Base-by-base conservation (phyloP, 2,113 vertebrate species). In the Bos javanicus region DNA sequence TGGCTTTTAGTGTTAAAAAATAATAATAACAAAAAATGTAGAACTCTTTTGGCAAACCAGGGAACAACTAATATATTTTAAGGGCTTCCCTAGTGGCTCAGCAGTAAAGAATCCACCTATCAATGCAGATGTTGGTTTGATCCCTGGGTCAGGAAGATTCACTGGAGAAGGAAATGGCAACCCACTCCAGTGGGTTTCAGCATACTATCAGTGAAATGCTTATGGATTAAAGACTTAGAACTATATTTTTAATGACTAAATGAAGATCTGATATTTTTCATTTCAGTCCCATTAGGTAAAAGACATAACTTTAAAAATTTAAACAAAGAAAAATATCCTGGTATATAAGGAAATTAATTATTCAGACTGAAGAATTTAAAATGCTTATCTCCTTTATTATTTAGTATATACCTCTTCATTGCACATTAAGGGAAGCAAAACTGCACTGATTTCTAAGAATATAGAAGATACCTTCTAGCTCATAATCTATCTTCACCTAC, bases 341-440 rank as follows among this genome's bases (percentile, higher is more conserved):
- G 8, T 87, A 5, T 84, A 21, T 30, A 84, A 81, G 46, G 48
- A 80, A 96, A 83, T 92, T 85, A 96, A 33, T 90, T 88, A 81
- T 60, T 97, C 84, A 87, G 25, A 92, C 50, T 91, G 17, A 92
- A 56, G 6, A 67, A 84, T 91, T 94, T 91, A 12, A 97, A 96
- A 87, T 95, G 26, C 30, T 78, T 6, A 64, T 57, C 94, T 92
- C 46, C 76, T 91, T 93, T 59, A 87, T 36, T 87, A 43, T 92
- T 95, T 90, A 71, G 33, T 89, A 71, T 88, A 25, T 87, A 60
- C 25, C 46, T 93, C 71, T 87, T 85, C 2, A 1, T 16, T 76
- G 36, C 12, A 82, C 88, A 39, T 82, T 80, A 92, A 95, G 54
- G 67, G 16, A 92, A 43, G 54, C 28, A 95, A 93, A 97, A 83